Conservation (phyloP, 2,113 vertebrate genomes). For the Pipra filicauda region DNA sequence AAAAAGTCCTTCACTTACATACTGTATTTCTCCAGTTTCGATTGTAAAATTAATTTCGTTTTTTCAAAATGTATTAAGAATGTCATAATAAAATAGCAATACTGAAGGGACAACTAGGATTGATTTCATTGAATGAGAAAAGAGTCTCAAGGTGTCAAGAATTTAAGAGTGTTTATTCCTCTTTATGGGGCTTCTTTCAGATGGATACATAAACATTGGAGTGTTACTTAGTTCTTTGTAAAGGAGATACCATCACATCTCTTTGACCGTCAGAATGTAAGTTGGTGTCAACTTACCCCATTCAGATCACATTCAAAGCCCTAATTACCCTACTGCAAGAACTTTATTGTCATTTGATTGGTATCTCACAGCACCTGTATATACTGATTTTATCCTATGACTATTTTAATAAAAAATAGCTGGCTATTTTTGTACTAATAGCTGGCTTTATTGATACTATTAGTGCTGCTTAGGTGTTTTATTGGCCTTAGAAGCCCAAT, state of each 20-base stretch:
- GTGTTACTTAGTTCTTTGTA: constrained; percentile 17
- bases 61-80: neutral
- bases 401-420: neutral
- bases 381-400: neutral
- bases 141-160: neutral
- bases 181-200: neutral
- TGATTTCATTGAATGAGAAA: neutral
- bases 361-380: neutral
- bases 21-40: neutral
- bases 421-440: neutral
- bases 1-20: neutral
- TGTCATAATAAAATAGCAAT: neutral
- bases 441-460: neutral
- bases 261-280: constrained; percentile 48
- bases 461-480: neutral
- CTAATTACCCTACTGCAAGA: neutral
- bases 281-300: constrained; percentile 10
- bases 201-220: neutral
- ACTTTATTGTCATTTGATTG: neutral
- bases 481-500: neutral
- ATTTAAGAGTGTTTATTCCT: constrained; percentile 12
- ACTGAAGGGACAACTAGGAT: neutral
- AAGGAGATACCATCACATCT: constrained; percentile 22
- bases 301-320: constrained; percentile 22
- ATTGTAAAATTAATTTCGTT: neutral